These are phyloP conservation scores for Onychomys leucogaster DNA, from an alignment of 2,797 vertebrate genomes.

Conservation along the genomic window DNA sequence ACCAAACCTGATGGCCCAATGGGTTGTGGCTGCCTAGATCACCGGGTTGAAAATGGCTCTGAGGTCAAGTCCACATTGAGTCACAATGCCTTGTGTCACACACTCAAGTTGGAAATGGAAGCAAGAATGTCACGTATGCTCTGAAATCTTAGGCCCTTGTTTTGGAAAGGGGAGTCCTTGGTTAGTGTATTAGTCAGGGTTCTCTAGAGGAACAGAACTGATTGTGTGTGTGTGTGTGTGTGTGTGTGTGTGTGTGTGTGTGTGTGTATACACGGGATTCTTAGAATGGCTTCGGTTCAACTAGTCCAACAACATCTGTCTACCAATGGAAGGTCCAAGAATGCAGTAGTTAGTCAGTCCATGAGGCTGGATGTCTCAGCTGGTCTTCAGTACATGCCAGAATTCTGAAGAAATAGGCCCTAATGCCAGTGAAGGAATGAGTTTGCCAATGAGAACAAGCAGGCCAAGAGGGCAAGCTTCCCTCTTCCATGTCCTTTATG, in stretches of 20 bases:
- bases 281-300: neutral
- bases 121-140: neutral
- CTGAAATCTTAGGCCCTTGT: neutral
- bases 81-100: neutral
- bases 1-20: neutral
- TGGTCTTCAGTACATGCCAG: neutral
- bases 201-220: neutral
- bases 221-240: too few relatives aligned
- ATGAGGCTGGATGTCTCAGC: neutral
- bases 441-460: neutral
- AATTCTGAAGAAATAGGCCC: too few relatives aligned
- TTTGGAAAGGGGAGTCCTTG: neutral
- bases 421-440: neutral
- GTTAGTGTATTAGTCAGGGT: neutral
- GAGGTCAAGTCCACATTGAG: neutral
- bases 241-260: too few relatives aligned
- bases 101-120: neutral
- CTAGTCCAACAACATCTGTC: neutral
- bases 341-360: neutral
- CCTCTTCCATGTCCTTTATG: neutral
- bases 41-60: neutral
- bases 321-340: neutral
- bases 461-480: neutral
- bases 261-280: neutral
- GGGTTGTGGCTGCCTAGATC: neutral